Conservation (phyloP, 2,888 invertebrate genomes). For the Amiota communis region DNA sequence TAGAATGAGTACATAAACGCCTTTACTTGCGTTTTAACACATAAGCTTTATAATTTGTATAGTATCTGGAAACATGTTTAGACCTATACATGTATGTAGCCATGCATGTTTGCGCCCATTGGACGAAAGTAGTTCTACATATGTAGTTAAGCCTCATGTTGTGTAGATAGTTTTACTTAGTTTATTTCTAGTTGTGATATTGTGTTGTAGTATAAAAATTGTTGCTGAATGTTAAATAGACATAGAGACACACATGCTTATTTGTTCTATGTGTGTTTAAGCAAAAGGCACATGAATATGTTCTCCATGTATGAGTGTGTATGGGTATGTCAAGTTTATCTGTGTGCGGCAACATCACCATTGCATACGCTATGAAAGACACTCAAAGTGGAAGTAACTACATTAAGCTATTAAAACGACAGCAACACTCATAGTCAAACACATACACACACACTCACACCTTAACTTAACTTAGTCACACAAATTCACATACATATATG, state of each 20-base stretch:
- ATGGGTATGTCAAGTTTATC: not conserved
- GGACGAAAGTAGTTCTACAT: no score
- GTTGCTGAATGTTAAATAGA: no score
- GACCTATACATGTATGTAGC: not conserved
- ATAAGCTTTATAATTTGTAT: conserved; percentile 61
- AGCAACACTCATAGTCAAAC: conserved; percentile 56
- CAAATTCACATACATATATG: not conserved
- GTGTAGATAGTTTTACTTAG: no score
- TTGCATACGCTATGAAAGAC: conserved; percentile 45
- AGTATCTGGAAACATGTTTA: conserved; percentile 7
- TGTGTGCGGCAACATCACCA: conserved; percentile 1
- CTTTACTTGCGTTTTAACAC: conserved; percentile 42
- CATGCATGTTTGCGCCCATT: not conserved
- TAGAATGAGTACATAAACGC: conserved; percentile 6
- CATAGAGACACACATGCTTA: no score
- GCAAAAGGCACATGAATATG: no score
- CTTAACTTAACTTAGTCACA: not conserved
- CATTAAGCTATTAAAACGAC: conserved; percentile 66
- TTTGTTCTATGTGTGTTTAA: no score
- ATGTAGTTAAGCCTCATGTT: no score
- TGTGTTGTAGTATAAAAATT: no score
- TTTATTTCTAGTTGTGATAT: no score
- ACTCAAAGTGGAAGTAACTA: conserved; percentile 67
- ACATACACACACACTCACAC: conserved; percentile 11
- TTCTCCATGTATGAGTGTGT: not conserved